A percentile compares a stretch with the other conserved stretches of the same genome.
Conservation (phyloP, 2,888 invertebrate genomes). For the Alloplasta piceator region DNA sequence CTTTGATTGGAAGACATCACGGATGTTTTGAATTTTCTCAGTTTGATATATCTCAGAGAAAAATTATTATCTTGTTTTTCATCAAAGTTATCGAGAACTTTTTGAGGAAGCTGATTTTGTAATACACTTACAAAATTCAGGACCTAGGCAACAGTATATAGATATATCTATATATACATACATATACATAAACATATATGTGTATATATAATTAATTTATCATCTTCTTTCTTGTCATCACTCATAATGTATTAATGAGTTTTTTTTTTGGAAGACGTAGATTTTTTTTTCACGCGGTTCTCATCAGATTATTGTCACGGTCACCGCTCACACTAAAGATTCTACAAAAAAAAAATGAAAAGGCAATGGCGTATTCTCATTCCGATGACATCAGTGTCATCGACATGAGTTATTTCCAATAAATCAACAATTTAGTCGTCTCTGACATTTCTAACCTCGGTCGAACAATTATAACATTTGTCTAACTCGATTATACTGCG, state of each 20-base stretch:
- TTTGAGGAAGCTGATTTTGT: constrained; percentile 33
- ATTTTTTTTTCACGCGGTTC: constrained; percentile 58
- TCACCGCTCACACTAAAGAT: constrained; percentile 59
- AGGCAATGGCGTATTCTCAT: neutral
- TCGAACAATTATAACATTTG: no score
- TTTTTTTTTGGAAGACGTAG: constrained; percentile 68
- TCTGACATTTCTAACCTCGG: no score
- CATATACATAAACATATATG: no score
- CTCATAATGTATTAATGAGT: constrained; percentile 61
- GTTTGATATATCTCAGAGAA: constrained; percentile 20
- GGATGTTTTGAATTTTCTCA: neutral
- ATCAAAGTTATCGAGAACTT: neutral
- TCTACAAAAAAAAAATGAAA: constrained; percentile 11
- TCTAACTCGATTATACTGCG: no score
- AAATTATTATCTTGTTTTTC: constrained; percentile 16
- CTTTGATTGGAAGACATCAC: neutral
- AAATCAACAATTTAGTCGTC: no score
- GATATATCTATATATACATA: constrained; percentile 63
- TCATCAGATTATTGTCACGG: constrained; percentile 74
- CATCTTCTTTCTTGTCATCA: constrained; percentile 15
- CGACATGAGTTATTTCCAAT: no score
- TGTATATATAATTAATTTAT: no score
- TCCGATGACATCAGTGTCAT: no score
- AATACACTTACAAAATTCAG: constrained; percentile 80
- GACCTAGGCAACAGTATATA: constrained; percentile 74